Conservation (phyloP, 2,888 invertebrate species). For the Drosophila formosana region DNA sequence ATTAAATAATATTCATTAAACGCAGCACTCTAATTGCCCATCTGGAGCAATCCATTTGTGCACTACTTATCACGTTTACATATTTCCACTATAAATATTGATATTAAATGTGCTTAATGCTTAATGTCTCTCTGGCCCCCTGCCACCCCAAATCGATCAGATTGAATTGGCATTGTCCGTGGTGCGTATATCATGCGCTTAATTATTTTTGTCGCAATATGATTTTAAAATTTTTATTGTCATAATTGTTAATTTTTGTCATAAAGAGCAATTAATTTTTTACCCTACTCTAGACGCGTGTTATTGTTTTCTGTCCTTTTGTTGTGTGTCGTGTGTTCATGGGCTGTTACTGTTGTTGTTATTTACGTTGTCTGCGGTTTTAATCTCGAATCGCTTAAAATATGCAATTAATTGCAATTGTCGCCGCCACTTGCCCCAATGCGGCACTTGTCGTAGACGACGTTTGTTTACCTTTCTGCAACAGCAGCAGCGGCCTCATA, state of each 20-base stretch:
- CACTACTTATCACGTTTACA: constrained; percentile 13
- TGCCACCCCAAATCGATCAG: not conserved
- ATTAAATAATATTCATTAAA: constrained; percentile 6
- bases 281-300: not conserved
- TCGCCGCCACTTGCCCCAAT: constrained; percentile 51
- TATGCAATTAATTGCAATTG: constrained; percentile 75
- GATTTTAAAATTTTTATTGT: constrained; percentile 62
- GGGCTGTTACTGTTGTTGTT: constrained; percentile 32
- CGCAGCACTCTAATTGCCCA: constrained; percentile 13
- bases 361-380: constrained; percentile 62
- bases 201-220: constrained; percentile 62
- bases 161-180: constrained; percentile 31
- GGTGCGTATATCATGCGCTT: constrained; percentile 39
- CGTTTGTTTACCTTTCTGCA: constrained; percentile 58
- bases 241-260: constrained; percentile 64
- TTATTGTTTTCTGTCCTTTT: constrained; percentile 15
- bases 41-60: constrained; percentile 10
- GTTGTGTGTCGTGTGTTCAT: constrained; percentile 2
- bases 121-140: not conserved
- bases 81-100: constrained; percentile 15
- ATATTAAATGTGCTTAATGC: constrained; percentile 26
- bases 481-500: constrained; percentile 39
- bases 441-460: constrained; percentile 43
- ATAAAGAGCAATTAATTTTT: constrained; percentile 59
- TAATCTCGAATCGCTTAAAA: constrained; percentile 63